Evolutionary conservation across 2,797 vertebrate species (phyloP).

Genomic region (Hydrophis major): DNA sequence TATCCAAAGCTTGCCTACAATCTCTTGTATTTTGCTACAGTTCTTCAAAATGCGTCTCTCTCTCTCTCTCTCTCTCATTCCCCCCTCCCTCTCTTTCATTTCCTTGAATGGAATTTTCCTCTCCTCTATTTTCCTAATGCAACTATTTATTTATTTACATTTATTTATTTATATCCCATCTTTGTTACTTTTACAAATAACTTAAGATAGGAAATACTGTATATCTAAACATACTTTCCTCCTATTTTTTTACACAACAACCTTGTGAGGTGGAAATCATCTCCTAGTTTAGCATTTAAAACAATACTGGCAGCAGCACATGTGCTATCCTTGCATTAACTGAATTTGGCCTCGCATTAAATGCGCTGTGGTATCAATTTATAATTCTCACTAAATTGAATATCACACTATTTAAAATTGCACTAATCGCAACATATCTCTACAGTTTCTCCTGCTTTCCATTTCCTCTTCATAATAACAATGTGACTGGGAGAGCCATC

Average conservation of each 20-base stretch:
- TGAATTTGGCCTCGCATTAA: not conserved
- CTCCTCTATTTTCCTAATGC: not conserved
- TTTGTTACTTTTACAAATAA: not conserved
- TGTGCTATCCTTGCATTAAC: not conserved
- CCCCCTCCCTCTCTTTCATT: not conserved
- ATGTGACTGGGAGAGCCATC: not conserved
- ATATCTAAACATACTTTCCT: not conserved
- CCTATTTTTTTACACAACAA: not conserved
- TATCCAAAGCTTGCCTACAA: not conserved
- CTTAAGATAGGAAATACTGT: not conserved
- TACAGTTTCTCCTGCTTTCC: not conserved
- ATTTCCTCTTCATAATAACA: not conserved
- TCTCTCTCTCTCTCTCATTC: not conserved
- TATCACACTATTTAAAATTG: not conserved
- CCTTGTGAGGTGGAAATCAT: not conserved
- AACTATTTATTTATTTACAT: not conserved
- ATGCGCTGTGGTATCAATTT: not conserved
- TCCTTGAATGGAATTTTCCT: not conserved
- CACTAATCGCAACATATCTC: not conserved
- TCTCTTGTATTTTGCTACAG: not conserved
- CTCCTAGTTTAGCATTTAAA: not conserved
- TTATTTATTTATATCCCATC: not conserved
- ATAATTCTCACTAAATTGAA: not conserved
- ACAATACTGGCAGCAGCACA: not conserved
- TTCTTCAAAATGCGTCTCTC: not conserved